Base-by-base conservation (phyloP, 53 echinoderm and acorn worm genomes). In the Paracentrotus lividus region DNA sequence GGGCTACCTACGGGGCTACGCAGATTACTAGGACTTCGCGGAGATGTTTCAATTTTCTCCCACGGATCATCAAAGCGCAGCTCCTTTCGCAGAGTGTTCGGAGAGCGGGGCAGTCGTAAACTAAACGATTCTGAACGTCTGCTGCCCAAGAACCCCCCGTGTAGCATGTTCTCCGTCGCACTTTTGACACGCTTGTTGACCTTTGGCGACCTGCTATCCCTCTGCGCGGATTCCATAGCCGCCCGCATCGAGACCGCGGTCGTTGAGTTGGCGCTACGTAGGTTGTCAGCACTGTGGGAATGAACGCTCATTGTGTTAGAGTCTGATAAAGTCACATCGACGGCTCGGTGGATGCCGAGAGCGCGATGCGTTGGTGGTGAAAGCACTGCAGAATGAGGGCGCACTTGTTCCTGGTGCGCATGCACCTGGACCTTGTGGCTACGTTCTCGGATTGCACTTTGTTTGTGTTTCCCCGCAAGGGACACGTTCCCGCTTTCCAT, bases 41-140 rank as follows among this genome's bases (percentile, higher is more conserved):
- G 89, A 61, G 72, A 72, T 20, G 36, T 72, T 40, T 72, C 72
- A 20, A 38, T 90, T 85, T 93, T 90, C 60, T 95, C 88, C 97
- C 97, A 97, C 2, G 97, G 97, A 88, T 97, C 96, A 59, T 95
- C 97, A 45, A 93, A 97, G 20, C 33, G 94, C 43, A 94, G 45
- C 33, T 94, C 92, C 90, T 86, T 94, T 10, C 94, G 8, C 6
- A 49, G 12, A 0, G 88, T 93, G 61, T 56, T 85, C 0, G 96
- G 95, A 8, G 95, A 90, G 24, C 91, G 94, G 49, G 86, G 94
- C 31, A 97, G 89, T 21, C 97, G 91, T 43, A 97, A 86, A 81
- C 78, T 94, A n/a, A 96, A 96, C 85, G 93, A 52, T 69, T 56
- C 95, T 18, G 18, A 85, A 29, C 7, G 89, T 65, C 77, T 76